Evolutionary conservation across 2,113 vertebrate species (phyloP).

Genomic region (Isichthys henryi): DNA sequence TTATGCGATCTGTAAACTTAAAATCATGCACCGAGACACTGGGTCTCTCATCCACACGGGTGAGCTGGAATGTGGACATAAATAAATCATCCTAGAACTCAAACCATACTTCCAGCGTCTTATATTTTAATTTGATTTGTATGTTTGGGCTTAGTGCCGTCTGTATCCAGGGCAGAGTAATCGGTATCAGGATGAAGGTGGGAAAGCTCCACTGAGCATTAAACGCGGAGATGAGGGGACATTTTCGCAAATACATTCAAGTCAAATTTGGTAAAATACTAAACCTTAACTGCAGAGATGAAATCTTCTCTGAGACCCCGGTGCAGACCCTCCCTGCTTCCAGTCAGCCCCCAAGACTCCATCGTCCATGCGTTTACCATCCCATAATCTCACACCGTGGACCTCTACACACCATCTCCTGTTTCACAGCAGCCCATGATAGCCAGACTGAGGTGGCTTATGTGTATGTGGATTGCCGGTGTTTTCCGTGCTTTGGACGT

Average conservation of each 20-base stretch:
- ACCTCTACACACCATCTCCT: background rate
- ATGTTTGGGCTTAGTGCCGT: conserved; percentile 8
- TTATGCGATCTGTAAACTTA: background rate
- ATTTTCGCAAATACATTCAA: background rate
- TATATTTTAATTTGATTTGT: conserved; percentile 8
- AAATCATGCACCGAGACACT: background rate
- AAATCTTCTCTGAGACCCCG: background rate
- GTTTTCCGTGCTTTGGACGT: background rate
- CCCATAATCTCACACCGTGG: background rate
- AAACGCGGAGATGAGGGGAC: background rate
- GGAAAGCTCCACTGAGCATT: background rate
- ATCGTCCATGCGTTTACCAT: background rate
- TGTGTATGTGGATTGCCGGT: background rate
- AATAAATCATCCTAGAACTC: background rate
- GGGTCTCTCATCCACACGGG: background rate
- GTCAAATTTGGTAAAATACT: background rate
- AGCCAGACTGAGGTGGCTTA: background rate
- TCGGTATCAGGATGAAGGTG: background rate
- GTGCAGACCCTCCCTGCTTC: background rate
- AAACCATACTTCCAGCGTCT: background rate
- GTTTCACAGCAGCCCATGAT: background rate
- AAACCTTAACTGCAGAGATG: background rate
- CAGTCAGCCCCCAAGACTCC: background rate
- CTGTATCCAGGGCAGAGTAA: background rate
- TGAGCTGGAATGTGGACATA: conserved; percentile 3